Percentiles rank a stretch among this genome's conserved stretches.
These are phyloP conservation scores for Lacerta viridis DNA, from an alignment of 2,797 vertebrate species.

Conservation along the genomic window DNA sequence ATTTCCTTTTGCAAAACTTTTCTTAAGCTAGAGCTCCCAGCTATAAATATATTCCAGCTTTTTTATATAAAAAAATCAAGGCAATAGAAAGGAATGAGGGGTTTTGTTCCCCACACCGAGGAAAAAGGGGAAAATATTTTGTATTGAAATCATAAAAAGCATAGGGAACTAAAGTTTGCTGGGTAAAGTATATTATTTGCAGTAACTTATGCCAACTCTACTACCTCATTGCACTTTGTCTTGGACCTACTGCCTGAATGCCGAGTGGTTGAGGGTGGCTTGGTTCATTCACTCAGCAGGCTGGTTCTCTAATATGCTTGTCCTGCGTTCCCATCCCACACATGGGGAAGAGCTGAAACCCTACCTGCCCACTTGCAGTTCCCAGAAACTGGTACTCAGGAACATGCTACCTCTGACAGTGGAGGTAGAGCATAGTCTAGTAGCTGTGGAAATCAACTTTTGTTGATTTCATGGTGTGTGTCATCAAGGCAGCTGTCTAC, in stretches of 20 bases:
- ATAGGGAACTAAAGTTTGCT: background rate
- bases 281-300: background rate
- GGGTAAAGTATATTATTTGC: constrained; percentile 27
- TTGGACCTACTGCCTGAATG: background rate
- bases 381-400: too few species aligned
- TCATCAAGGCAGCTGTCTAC: too few species aligned
- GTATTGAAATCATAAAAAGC: background rate
- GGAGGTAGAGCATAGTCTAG: too few species aligned
- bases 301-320: background rate
- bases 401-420: too few species aligned
- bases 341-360: background rate
- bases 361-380: too few species aligned
- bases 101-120: too few species aligned
- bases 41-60: constrained; percentile 19
- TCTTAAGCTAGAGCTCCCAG: constrained; percentile 37
- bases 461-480: too few species aligned
- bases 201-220: constrained; percentile 33
- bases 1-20: constrained; percentile 55
- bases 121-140: background rate
- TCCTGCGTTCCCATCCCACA: background rate
- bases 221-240: background rate
- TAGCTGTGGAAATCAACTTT: too few species aligned
- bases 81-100: background rate
- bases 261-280: background rate
- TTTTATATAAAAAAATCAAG: too few species aligned